Evolutionary conservation across 64 coral and sea anemone genomes (phyloP).

Genomic region (Trachythela sp.): DNA sequence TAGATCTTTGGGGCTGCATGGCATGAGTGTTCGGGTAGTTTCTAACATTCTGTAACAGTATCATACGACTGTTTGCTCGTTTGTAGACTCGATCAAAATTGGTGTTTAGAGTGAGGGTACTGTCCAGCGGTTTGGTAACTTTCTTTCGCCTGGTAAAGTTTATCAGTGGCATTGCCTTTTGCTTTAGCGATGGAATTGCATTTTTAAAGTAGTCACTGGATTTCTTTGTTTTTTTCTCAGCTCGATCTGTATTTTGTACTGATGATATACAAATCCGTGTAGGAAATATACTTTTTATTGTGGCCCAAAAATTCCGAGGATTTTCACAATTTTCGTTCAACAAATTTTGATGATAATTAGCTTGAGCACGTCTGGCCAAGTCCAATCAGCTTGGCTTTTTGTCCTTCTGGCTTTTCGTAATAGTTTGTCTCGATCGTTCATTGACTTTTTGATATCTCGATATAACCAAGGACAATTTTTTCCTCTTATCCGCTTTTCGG

Average conservation of each 20-base stretch:
- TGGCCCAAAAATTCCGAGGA: not conserved
- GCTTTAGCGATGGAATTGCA: not conserved
- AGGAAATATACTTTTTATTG: not conserved
- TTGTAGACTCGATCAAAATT: not conserved
- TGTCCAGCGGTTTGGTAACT: not conserved
- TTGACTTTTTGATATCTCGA: not conserved
- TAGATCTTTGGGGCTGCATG: too few species aligned
- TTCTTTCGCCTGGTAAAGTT: not conserved
- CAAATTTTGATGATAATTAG: not conserved
- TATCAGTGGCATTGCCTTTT: not conserved
- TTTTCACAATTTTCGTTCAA: not conserved
- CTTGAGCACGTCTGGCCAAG: not conserved
- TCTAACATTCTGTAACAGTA: too few species aligned
- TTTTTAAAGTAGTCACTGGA: not conserved
- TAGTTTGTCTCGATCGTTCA: not conserved
- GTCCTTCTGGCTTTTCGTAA: not conserved
- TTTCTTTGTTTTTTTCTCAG: not conserved
- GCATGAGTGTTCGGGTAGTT: not conserved
- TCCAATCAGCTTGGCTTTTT: not conserved
- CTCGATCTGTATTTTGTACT: not conserved
- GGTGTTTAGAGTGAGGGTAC: not conserved
- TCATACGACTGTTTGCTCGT: too few species aligned
- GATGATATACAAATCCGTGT: not conserved
- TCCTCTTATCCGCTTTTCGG: not conserved
- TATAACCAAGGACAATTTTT: not conserved